Percentiles rank a stretch among this genome's conserved stretches.
phyloP scores from a whole-genome alignment of 2,888 invertebrate species.

The Lottia scabra region DNA sequence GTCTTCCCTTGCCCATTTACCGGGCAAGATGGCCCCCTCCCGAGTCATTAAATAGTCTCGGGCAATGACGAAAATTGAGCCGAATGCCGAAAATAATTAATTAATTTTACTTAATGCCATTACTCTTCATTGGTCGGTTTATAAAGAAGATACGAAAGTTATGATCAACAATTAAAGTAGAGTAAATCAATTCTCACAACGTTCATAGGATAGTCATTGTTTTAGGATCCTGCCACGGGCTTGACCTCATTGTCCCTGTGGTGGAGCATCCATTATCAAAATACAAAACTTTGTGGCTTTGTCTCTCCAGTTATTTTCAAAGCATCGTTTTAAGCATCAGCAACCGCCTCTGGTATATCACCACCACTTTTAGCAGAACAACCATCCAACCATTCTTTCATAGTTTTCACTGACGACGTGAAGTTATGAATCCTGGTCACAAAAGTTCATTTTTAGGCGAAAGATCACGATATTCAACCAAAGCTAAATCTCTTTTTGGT shows the following conservation, averaged over 20 bases:
- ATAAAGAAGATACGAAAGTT: no score
- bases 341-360: conserved; percentile 62
- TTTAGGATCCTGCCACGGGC: conserved; percentile 50
- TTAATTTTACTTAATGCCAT: no score
- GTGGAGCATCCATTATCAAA: conserved; percentile 62
- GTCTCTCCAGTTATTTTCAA: conserved; percentile 58
- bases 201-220: conserved; percentile 57
- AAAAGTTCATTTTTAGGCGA: conserved; percentile 59
- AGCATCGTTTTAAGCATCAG: conserved; percentile 59
- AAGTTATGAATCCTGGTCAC: conserved; percentile 61
- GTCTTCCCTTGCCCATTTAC: no score
- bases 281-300: conserved; percentile 63
- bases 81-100: no score
- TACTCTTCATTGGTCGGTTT: no score
- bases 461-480: conserved; percentile 64
- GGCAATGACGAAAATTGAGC: no score
- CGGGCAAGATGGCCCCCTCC: no score
- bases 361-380: conserved; percentile 58
- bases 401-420: conserved; percentile 49
- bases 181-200: no score
- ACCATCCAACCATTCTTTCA: conserved; percentile 55
- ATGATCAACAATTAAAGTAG: no score
- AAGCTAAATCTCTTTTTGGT: conserved; percentile 55
- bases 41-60: no score
- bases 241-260: conserved; percentile 51